Base-by-base conservation (phyloP, 1,140 invertebrate species). In the Gryllus bimaculatus region DNA sequence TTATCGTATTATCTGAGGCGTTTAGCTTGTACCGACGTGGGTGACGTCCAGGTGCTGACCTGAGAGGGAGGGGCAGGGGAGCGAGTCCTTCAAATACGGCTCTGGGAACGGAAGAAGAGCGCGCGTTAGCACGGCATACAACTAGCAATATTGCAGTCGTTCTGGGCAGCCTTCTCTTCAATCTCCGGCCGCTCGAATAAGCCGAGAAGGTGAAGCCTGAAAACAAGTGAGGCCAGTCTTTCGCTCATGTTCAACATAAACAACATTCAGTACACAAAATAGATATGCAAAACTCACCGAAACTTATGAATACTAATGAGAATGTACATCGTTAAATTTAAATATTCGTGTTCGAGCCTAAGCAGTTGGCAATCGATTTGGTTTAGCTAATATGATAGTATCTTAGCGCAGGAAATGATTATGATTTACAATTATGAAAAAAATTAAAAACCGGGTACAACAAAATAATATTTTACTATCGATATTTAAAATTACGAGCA, bases 241-340 rank as follows among this genome's bases (percentile, higher is more conserved):
- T 66, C 54, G 18, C 54, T 13, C 54, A 66, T 66, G 10, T 18
- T 13, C 18, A 66, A 66, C 54, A 66, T 66, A 18, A 66, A 66
- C 54, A 10, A 13, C 10, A 66, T 66, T 10, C 10, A 66, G 54
- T 18, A 13, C 54, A 66, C 54, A 66, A 66, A 66, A 66, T 66
- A 66, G 54, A 66, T 13, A 66, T 66, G 54, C 54, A 66, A 66
- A 66, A 66, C 54, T 66, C 2, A 66, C 10, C 18, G 54, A 18
- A 66, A 66, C 54, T 66, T 66, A 66, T 66, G 54, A 66, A 66
- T 66, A 66, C 54, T 66, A 66, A 66, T 66, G 54, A 66, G 18
- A 7, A 3, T 3, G 54, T 13, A 18, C 18, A 66, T 66, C 54
- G 54, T 66, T 66, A 66, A 66, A 66, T 66, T 66, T 66, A 18